Conservation (phyloP, 1,140 invertebrate species). For the Drosophila kepulauana region DNA sequence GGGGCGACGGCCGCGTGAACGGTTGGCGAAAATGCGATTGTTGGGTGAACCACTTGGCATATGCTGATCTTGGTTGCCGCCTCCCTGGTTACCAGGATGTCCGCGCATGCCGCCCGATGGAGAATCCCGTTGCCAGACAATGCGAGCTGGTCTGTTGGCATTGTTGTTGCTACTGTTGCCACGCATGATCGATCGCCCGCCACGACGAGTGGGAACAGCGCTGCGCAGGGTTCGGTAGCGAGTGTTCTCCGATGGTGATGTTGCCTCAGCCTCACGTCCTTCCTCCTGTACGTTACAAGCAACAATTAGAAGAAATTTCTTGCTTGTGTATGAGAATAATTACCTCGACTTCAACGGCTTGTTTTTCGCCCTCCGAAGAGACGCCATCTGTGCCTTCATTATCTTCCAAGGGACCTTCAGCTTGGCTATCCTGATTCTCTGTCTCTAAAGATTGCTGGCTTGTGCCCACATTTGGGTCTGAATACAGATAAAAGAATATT, state of each 20-base stretch:
- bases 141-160: constrained; percentile 83
- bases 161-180: constrained; percentile 45
- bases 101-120: constrained; percentile 58
- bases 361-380: constrained; percentile 88
- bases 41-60: constrained; percentile 43
- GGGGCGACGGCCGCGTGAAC: constrained; percentile 64
- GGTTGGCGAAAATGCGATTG: constrained; percentile 59
- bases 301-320: neutral
- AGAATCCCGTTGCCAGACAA: constrained; percentile 84
- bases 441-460: constrained; percentile 79
- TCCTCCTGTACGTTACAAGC: constrained; percentile 86
- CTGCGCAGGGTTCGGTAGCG: constrained; percentile 72
- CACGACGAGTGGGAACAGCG: constrained; percentile 65
- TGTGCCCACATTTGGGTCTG: constrained; percentile 77
- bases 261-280: constrained; percentile 89
- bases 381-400: constrained; percentile 85
- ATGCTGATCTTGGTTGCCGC: constrained; percentile 54
- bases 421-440: constrained; percentile 68
- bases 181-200: constrained; percentile 57
- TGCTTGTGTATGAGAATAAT: neutral
- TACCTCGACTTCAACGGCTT: constrained; percentile 86
- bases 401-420: constrained; percentile 75
- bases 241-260: constrained; percentile 86
- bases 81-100: constrained; percentile 27
- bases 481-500: neutral